phyloP scores from a whole-genome alignment of 1,140 invertebrate species.

The Whitmania pigra region DNA sequence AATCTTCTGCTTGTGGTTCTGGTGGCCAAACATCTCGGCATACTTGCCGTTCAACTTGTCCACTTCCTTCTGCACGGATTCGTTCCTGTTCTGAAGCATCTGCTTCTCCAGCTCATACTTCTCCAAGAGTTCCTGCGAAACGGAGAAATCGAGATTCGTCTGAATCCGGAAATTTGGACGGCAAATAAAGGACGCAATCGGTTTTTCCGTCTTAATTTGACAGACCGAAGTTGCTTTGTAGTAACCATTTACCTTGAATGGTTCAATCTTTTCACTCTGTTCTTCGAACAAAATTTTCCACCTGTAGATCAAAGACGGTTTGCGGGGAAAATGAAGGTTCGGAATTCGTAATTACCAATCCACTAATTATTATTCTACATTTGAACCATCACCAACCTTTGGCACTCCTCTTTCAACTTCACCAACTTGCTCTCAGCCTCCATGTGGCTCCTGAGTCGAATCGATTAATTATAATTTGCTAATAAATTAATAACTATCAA shows the following conservation, averaged over 20 bases:
- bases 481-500: no score
- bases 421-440: no score
- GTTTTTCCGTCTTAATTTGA: no score
- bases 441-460: no score
- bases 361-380: no score
- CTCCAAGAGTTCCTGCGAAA: constrained; percentile 41
- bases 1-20: constrained; percentile 57
- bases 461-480: no score
- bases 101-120: constrained; percentile 42
- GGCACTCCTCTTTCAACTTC: no score
- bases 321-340: no score
- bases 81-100: constrained; percentile 32
- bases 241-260: constrained; percentile 28
- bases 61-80: constrained; percentile 41
- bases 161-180: not conserved
- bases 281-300: constrained; percentile 33
- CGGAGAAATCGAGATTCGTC: not conserved
- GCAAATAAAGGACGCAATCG: not conserved
- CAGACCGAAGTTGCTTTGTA: no score
- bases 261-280: constrained; percentile 32
- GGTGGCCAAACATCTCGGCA: constrained; percentile 52
- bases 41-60: constrained; percentile 50
- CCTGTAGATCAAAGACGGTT: constrained; percentile 22
- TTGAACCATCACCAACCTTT: no score
- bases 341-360: no score